These are phyloP conservation scores for Amphipyra tragopoginis DNA, from an alignment of 2,888 invertebrate species.

Conservation along the genomic window DNA sequence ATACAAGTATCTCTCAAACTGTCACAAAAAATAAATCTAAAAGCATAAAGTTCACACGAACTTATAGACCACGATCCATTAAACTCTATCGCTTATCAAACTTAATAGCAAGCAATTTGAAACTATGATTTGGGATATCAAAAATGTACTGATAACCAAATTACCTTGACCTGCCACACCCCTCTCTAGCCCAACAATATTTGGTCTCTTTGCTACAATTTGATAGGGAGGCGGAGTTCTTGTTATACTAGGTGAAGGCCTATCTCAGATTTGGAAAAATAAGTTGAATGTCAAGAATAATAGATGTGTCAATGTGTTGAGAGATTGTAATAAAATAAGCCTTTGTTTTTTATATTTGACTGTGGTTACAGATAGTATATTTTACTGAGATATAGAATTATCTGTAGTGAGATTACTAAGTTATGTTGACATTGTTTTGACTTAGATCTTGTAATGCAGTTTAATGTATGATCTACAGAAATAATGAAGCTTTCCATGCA, in stretches of 20 bases:
- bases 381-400: constrained; percentile 40
- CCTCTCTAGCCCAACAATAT: not conserved
- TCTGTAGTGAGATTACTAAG: not conserved
- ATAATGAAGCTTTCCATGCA: too few species aligned
- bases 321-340: constrained; percentile 66
- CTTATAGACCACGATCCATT: constrained; percentile 59
- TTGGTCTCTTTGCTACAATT: not conserved
- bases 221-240: not conserved
- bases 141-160: constrained; percentile 42
- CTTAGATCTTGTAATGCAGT: too few species aligned
- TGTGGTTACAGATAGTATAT: constrained; percentile 51
- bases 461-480: too few species aligned
- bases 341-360: constrained; percentile 68
- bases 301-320: constrained; percentile 69
- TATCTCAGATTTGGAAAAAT: constrained; percentile 70
- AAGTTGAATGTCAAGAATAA: constrained; percentile 66
- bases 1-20: constrained; percentile 6
- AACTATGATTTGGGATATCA: constrained; percentile 65
- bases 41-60: constrained; percentile 59
- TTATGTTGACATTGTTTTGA: constrained; percentile 1
- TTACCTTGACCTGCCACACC: constrained; percentile 16
- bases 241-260: constrained; percentile 27
- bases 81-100: constrained; percentile 68
- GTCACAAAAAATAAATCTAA: constrained; percentile 34
- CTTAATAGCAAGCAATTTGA: constrained; percentile 72